Conservation (phyloP, 2,113 vertebrate species). For the Perognathus longimembris region DNA sequence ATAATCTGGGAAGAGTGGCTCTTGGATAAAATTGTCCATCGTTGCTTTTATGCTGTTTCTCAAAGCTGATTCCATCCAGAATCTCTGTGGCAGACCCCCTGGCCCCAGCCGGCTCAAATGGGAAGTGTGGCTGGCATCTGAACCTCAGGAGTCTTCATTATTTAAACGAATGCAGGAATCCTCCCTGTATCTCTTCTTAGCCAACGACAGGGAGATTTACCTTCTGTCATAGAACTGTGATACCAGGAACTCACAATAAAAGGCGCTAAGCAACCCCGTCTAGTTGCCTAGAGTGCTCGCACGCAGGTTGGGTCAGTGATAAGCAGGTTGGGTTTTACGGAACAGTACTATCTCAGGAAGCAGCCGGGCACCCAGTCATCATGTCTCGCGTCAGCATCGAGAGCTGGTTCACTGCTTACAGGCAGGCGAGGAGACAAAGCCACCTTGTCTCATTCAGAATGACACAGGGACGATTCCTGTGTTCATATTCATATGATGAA, state of each 20-base stretch:
- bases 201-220: not conserved
- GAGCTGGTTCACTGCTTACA: not conserved
- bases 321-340: not conserved
- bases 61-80: not conserved
- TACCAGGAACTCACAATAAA: not conserved
- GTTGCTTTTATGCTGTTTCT: not conserved
- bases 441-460: too few species aligned
- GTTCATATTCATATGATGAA: too few species aligned
- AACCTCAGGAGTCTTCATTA: not conserved
- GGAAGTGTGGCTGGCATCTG: not conserved
- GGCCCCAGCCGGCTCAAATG: not conserved
- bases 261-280: not conserved
- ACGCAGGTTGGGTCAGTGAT: not conserved
- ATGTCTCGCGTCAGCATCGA: not conserved
- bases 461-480: too few species aligned
- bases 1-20: not conserved
- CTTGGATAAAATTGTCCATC: not conserved
- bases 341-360: not conserved
- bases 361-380: not conserved
- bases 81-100: not conserved
- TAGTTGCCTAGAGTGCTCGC: not conserved
- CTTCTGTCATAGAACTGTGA: not conserved
- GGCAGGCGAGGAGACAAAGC: too few species aligned
- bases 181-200: not conserved
- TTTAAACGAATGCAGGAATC: not conserved